These are phyloP conservation scores for Empidonax traillii DNA, from an alignment of 2,113 vertebrate species.

Conservation along the genomic window DNA sequence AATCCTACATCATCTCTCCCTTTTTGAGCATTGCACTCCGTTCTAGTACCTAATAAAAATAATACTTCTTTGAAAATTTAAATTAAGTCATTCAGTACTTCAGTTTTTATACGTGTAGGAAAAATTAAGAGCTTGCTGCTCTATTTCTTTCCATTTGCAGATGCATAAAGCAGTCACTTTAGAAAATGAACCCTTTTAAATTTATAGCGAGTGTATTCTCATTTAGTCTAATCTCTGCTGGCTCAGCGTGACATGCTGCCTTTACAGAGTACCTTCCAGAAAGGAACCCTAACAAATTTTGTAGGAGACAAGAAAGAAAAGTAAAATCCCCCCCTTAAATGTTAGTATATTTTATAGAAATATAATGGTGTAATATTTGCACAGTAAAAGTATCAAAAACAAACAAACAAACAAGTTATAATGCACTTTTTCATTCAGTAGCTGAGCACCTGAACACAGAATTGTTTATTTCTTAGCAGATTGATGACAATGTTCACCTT, in stretches of 20 bases:
- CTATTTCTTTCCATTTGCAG: slow-evolving; percentile 71
- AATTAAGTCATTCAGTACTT: slow-evolving; percentile 45
- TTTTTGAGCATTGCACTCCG: neutral
- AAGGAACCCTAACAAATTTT: slow-evolving; percentile 40
- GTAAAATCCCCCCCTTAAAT: neutral
- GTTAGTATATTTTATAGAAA: slow-evolving; percentile 32
- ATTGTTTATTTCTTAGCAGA: slow-evolving; percentile 42
- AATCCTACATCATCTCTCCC: neutral
- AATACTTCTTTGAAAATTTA: slow-evolving; percentile 41
- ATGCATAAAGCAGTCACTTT: slow-evolving; percentile 74
- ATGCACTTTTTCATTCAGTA: neutral
- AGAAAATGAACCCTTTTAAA: slow-evolving; percentile 76
- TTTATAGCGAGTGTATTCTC: slow-evolving; percentile 70
- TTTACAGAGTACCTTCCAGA: slow-evolving; percentile 33
- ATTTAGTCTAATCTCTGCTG: slow-evolving; percentile 76
- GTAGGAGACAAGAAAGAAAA: neutral
- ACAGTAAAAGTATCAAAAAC: slow-evolving; percentile 7
- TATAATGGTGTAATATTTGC: slow-evolving; percentile 13
- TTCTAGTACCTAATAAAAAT: slow-evolving; percentile 57
- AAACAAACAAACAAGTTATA: slow-evolving; percentile 11
- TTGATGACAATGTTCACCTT: slow-evolving; percentile 42
- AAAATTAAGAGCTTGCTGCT: slow-evolving; percentile 56
- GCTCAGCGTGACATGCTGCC: slow-evolving; percentile 55
- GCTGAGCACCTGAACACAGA: neutral
- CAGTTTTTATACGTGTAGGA: slow-evolving; percentile 39